Base-by-base conservation (phyloP, 2,888 invertebrate genomes). In the Catonia carolina region DNA sequence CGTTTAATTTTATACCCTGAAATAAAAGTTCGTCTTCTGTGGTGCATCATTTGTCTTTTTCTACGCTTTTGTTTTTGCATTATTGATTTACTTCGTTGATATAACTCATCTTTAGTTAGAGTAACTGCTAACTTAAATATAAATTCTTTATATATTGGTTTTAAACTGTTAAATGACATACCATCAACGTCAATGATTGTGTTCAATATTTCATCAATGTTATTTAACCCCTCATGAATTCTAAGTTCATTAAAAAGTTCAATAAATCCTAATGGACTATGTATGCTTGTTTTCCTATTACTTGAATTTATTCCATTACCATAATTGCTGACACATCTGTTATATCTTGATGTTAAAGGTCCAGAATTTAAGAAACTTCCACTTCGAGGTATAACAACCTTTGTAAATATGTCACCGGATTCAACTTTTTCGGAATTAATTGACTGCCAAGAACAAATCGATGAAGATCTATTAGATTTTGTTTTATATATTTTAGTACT, bases 91-190 rank as follows among this genome's bases (percentile, higher is more conserved):
- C 91, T 90, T 67, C 90, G 82, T 69, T 90, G 88, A 69, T 90
- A 93, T 61, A 93, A 78, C 73, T 93, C 92, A 68, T 93, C 92
- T 74, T 91, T 90, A n/a, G 91, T 92, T 58, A 93, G 74, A 0
- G 92, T 92, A 0, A 92, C 84, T 2, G 92, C 89, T 61, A 93
- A 74, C 73, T 92, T 92, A 35, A 92, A 73, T 48, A 93, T 75
- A 69, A 93, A 89, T 73, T 92, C 92, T 71, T 92, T 90, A 71
- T 93, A 92, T 61, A 92, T 86, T 41, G 92, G 92, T 71, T 91
- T 91, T 60, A 93, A 77, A 69, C 92, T 91, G 74, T 92, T 92
- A 72, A 91, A 92, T 55, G 90, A 90, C 91, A 92, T 92, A 59
- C 92, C 92, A 71, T 92, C 89, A 33, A 90, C 85, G 72, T 91